A percentile compares a stretch with the other conserved stretches of the same genome.
Evolutionary conservation across 2,797 vertebrate species (phyloP).

Genomic region (Simalia tracyae): DNA sequence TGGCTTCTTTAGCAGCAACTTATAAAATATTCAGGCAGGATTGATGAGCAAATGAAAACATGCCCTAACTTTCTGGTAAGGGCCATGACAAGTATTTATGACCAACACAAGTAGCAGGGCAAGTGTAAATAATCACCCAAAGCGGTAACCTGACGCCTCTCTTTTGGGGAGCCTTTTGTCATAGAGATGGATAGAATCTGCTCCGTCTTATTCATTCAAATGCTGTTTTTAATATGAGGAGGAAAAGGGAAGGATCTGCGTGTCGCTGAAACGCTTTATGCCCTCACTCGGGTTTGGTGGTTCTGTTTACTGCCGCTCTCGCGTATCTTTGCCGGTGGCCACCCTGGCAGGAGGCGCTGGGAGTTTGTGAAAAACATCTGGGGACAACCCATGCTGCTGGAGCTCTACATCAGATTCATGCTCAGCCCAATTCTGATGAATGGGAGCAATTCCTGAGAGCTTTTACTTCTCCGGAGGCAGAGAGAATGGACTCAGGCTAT

Average conservation of each 20-base stretch:
- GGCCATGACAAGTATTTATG: conserved; percentile 4
- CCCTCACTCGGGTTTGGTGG: background rate
- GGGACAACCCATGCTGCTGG: background rate
- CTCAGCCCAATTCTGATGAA: background rate
- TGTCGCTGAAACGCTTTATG: background rate
- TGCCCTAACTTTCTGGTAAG: background rate
- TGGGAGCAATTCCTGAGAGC: background rate
- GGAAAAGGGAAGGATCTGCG: background rate
- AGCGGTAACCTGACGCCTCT: background rate
- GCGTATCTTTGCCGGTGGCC: background rate
- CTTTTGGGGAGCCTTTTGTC: background rate
- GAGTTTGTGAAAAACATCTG: background rate
- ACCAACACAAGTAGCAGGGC: background rate
- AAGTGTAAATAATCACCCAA: conserved; percentile 12
- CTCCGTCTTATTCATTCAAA: background rate
- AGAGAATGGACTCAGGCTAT: background rate
- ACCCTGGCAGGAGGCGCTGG: background rate
- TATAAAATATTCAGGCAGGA: conserved; percentile 48
- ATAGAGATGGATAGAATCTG: background rate
- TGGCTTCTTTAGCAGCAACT: conserved; percentile 26
- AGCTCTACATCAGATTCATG: background rate
- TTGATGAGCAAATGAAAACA: conserved; percentile 23
- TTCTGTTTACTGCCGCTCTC: background rate
- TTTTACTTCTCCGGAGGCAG: background rate
- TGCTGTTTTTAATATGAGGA: background rate